A percentile compares a stretch with the other conserved stretches of the same genome.
phyloP scores from a whole-genome alignment of 2,888 invertebrate species.

The Ectropis crepuscularia region DNA sequence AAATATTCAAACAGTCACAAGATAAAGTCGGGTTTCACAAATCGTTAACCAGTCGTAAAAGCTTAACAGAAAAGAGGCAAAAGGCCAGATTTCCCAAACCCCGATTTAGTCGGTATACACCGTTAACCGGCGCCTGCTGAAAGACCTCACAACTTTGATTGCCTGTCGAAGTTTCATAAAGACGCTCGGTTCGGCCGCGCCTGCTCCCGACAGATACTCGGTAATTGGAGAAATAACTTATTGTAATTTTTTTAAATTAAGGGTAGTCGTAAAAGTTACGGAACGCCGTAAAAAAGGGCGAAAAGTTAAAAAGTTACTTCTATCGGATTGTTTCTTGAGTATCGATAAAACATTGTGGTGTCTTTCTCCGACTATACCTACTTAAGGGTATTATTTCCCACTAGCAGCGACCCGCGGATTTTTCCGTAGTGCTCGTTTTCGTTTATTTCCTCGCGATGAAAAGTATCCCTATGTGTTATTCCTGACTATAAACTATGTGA shows the following conservation, averaged over 20 bases:
- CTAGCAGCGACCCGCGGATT: not conserved
- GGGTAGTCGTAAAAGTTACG: conserved; percentile 12
- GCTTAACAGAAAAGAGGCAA: not conserved
- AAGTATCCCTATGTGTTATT: too few species aligned
- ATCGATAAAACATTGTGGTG: not conserved
- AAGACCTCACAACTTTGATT: conserved; percentile 50
- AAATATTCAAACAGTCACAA: not conserved
- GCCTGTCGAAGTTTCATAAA: conserved; percentile 50
- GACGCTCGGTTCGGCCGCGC: conserved; percentile 31
- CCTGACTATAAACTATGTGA: too few species aligned
- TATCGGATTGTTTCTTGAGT: not conserved
- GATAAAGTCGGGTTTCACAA: not conserved
- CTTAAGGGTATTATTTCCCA: not conserved
- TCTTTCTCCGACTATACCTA: not conserved
- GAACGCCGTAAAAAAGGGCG: conserved; percentile 9
- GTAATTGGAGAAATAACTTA: conserved; percentile 28
- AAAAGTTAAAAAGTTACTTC: conserved; percentile 1
- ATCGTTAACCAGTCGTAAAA: not conserved
- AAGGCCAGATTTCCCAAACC: conserved; percentile 2
- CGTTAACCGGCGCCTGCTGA: conserved; percentile 11
- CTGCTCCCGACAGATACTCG: conserved; percentile 44
- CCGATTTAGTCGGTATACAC: conserved; percentile 16
- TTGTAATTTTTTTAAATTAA: conserved; percentile 21
- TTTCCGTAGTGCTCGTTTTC: not conserved
- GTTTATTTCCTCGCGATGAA: too few species aligned